These are phyloP conservation scores for Petrosia ficiformis DNA, from an alignment of 37 sponge, comb jelly and placozoan genomes.

Conservation along the genomic window DNA sequence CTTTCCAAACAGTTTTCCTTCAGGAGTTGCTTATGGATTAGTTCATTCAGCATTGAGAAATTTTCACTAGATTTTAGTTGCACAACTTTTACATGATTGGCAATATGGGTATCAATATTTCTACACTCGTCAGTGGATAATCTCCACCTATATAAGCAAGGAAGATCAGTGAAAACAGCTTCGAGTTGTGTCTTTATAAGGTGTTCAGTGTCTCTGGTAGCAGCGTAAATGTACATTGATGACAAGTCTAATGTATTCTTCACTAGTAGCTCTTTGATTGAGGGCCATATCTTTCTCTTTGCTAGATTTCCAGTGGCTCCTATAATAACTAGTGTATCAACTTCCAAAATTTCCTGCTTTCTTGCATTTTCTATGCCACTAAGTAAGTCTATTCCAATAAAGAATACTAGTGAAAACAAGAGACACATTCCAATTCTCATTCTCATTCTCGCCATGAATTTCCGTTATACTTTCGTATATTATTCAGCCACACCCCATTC, in stretches of 20 bases:
- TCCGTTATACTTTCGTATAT: no score
- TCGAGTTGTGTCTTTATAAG: not conserved
- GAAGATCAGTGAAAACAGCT: not conserved
- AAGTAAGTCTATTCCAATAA: no score
- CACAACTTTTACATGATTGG: not conserved
- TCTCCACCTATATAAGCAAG: not conserved
- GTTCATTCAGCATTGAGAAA: slow-evolving; percentile 16
- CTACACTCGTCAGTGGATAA: not conserved
- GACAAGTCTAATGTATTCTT: not conserved
- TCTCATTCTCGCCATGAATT: no score
- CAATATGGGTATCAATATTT: not conserved
- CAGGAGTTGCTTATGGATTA: not conserved
- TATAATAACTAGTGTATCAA: slow-evolving; percentile 69
- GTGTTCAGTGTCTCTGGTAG: slow-evolving; percentile 12
- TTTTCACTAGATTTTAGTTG: slow-evolving; percentile 42
- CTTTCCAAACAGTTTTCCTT: slow-evolving; percentile 8
- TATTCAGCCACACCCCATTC: no score
- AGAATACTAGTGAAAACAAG: no score
- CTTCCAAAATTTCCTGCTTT: no score
- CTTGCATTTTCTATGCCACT: no score
- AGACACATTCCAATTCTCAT: no score
- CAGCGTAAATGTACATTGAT: slow-evolving; percentile 21
- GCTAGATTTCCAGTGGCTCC: slow-evolving; percentile 82
- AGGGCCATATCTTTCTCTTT: slow-evolving; percentile 71
- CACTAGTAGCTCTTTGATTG: slow-evolving; percentile 29